phyloP scores from a whole-genome alignment of 1,140 invertebrate species.

The Drosophila novamexicana region DNA sequence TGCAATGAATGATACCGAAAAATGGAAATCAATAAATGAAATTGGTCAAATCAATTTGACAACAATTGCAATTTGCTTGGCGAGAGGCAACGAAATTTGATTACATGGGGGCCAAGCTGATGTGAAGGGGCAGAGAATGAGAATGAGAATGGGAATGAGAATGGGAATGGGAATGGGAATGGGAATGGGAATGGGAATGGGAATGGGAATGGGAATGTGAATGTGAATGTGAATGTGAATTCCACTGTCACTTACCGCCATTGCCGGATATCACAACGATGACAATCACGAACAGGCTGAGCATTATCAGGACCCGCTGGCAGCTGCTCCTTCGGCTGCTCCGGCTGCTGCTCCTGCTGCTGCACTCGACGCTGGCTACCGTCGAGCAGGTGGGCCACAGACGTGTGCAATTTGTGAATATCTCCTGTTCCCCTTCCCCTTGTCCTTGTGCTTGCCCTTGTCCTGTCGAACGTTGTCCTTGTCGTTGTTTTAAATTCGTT shows the following conservation, averaged over 20 bases:
- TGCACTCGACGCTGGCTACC: background rate
- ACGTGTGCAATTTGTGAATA: slow-evolving; percentile 45
- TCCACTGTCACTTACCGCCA: slow-evolving; percentile 62
- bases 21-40: slow-evolving; percentile 82
- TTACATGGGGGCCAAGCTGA: slow-evolving; percentile 44
- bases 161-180: background rate
- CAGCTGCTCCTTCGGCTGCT: slow-evolving; percentile 36
- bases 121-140: background rate
- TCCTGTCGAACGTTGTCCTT: slow-evolving; percentile 21
- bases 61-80: slow-evolving; percentile 74
- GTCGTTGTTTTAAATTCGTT: slow-evolving; percentile 82
- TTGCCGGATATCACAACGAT: slow-evolving; percentile 74
- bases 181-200: background rate
- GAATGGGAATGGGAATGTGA: background rate
- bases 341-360: background rate
- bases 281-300: slow-evolving; percentile 74
- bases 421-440: background rate
- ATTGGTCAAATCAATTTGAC: slow-evolving; percentile 82
- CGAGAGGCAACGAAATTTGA: slow-evolving; percentile 63
- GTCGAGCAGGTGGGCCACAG: slow-evolving; percentile 46
- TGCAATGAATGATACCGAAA: slow-evolving; percentile 78
- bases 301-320: slow-evolving; percentile 64
- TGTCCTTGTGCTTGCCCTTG: slow-evolving; percentile 13
- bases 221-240: background rate
- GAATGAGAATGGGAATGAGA: background rate